A percentile compares a stretch with the other conserved stretches of the same genome.
Evolutionary conservation across 2,113 vertebrate species (phyloP).

Genomic region (Myocastor coypus): DNA sequence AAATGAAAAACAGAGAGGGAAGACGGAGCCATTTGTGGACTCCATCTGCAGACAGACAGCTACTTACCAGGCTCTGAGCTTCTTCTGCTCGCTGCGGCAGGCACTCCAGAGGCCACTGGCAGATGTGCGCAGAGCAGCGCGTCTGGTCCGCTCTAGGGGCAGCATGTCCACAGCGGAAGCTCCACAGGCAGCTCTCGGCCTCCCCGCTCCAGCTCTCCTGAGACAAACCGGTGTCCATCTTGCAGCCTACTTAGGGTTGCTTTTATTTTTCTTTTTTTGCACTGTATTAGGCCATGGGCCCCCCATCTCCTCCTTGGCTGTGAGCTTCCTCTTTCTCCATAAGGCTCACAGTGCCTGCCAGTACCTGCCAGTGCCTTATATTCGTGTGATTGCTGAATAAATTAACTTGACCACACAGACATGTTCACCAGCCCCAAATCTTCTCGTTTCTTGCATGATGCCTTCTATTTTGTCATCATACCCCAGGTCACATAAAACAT

Average conservation of each 20-base stretch:
- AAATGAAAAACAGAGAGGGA: too few relatives aligned
- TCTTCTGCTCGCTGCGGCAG: not conserved
- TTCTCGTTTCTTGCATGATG: not conserved
- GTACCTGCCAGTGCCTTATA: not conserved
- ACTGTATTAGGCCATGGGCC: not conserved
- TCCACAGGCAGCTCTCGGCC: not conserved
- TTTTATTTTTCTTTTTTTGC: not conserved
- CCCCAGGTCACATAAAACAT: not conserved
- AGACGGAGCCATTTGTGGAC: not conserved
- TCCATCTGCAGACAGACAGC: not conserved
- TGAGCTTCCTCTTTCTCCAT: slow-evolving; percentile 24
- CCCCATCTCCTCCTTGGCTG: not conserved
- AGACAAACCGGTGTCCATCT: not conserved
- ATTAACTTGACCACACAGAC: not conserved
- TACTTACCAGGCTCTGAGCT: not conserved
- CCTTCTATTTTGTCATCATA: not conserved
- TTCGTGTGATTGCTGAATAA: not conserved
- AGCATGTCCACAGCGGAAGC: not conserved
- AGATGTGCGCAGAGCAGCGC: not conserved
- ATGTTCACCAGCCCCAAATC: not conserved
- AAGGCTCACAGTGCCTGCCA: not conserved
- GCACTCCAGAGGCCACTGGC: not conserved
- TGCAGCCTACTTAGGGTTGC: not conserved
- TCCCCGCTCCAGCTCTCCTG: not conserved
- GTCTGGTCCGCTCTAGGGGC: accelerated